phyloP scores from a whole-genome alignment of 2,888 invertebrate genomes.

The Clepsis dumicolana region DNA sequence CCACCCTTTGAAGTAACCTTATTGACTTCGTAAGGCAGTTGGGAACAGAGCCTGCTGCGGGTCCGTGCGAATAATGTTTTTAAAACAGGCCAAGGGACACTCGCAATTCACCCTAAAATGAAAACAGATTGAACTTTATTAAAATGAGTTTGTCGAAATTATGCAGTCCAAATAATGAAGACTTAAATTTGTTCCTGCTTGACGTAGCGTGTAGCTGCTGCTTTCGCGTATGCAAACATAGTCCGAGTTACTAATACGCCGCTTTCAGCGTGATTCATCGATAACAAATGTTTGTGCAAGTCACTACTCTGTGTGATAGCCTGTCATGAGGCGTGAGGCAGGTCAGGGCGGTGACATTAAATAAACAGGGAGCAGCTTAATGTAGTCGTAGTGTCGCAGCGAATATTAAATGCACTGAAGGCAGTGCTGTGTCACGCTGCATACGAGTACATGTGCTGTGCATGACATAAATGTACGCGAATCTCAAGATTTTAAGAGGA shows the following conservation, averaged over 20 bases:
- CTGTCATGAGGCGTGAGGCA: slow-evolving; percentile 48
- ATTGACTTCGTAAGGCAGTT: slow-evolving; percentile 29
- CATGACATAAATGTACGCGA: neutral
- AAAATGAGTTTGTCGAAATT: slow-evolving; percentile 18
- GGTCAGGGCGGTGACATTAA: slow-evolving; percentile 49
- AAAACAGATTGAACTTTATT: slow-evolving; percentile 16
- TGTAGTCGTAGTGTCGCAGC: slow-evolving; percentile 48
- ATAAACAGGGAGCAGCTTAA: slow-evolving; percentile 55
- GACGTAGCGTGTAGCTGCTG: neutral
- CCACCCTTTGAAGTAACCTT: slow-evolving; percentile 41
- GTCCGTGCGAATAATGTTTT: slow-evolving; percentile 32
- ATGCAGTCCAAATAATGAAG: neutral
- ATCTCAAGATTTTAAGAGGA: neutral
- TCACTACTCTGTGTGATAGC: slow-evolving; percentile 40
- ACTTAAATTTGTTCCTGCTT: neutral
- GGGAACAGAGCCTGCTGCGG: slow-evolving; percentile 14
- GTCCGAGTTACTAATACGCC: slow-evolving; percentile 1
- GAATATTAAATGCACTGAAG: slow-evolving; percentile 48
- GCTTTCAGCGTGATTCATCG: slow-evolving; percentile 22
- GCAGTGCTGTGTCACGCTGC: slow-evolving; percentile 33
- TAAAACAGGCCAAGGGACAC: slow-evolving; percentile 33
- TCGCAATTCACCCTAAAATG: slow-evolving; percentile 18
- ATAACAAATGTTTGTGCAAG: slow-evolving; percentile 39
- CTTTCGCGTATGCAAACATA: slow-evolving; percentile 15
- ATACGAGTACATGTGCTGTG: neutral